These are phyloP conservation scores for Quadroppia sp. DNA, from an alignment of 2,888 invertebrate species.

Conservation along the genomic window DNA sequence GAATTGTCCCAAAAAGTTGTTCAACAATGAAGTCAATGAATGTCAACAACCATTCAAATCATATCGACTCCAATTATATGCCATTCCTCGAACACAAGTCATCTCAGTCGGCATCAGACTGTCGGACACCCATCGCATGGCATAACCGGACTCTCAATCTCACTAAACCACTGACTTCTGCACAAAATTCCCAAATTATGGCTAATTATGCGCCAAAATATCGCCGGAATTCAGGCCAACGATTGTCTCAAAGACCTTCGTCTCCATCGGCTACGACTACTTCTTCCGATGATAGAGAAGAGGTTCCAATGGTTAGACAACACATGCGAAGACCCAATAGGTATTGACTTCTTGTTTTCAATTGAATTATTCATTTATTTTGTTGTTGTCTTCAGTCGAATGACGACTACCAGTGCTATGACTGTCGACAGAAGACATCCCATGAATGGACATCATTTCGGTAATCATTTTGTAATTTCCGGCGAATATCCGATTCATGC, in stretches of 20 bases:
- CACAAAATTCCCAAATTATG: background rate
- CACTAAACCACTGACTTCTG: slow-evolving; percentile 8
- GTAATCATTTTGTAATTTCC: slow-evolving; percentile 10
- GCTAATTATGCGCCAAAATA: slow-evolving; percentile 1
- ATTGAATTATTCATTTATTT: background rate
- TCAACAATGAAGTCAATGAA: slow-evolving; percentile 1
- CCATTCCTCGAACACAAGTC: slow-evolving; percentile 10
- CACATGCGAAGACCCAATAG: slow-evolving; percentile 40
- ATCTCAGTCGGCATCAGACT: slow-evolving; percentile 37
- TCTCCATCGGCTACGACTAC: slow-evolving; percentile 43
- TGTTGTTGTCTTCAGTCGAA: background rate
- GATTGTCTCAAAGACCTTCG: slow-evolving; percentile 39
- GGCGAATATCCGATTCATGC: slow-evolving; percentile 15
- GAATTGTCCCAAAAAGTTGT: slow-evolving; percentile 13
- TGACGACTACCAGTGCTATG: background rate
- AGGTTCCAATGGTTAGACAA: slow-evolving; percentile 47
- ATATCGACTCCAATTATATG: slow-evolving; percentile 3
- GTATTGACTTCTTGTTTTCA: slow-evolving; percentile 5
- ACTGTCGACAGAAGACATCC: slow-evolving; percentile 29
- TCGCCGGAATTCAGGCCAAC: slow-evolving; percentile 18
- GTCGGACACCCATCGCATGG: slow-evolving; percentile 47
- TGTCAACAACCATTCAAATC: background rate
- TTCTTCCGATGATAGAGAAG: slow-evolving; percentile 47
- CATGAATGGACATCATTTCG: background rate
- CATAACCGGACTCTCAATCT: slow-evolving; percentile 45